These are phyloP conservation scores for Hemicrepidius hirtus DNA, from an alignment of 2,888 invertebrate genomes.

Conservation along the genomic window DNA sequence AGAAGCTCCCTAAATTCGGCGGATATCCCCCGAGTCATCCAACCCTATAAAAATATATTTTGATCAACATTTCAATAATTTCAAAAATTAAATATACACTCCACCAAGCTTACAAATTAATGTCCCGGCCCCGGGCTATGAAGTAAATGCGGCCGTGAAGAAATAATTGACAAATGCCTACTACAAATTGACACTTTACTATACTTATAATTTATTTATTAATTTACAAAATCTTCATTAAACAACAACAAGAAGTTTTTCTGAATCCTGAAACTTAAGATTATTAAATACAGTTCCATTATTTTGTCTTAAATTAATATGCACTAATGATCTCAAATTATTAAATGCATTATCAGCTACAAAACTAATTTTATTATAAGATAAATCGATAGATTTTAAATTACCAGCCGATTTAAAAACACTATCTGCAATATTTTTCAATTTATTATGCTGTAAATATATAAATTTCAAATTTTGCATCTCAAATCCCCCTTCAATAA, in stretches of 20 bases:
- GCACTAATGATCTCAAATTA: neutral
- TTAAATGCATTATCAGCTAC: slow-evolving; percentile 8
- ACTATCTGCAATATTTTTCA: neutral
- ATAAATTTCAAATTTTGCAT: slow-evolving; percentile 7
- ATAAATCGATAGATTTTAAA: neutral
- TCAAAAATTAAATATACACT: too few species aligned
- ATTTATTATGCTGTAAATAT: slow-evolving; percentile 8
- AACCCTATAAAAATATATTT: too few species aligned
- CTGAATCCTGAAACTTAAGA: neutral
- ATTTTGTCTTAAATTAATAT: neutral
- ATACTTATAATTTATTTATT: too few species aligned
- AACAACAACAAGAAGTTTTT: neutral
- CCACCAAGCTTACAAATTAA: too few species aligned
- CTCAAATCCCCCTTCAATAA: neutral
- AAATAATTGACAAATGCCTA: too few species aligned
- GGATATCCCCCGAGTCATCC: too few species aligned
- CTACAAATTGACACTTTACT: too few species aligned
- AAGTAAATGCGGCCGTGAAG: too few species aligned
- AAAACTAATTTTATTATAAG: slow-evolving; percentile 5
- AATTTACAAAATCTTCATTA: too few species aligned
- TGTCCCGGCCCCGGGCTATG: too few species aligned
- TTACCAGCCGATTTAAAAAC: neutral
- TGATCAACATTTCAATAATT: too few species aligned
- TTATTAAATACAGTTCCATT: neutral
- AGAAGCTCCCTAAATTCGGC: too few species aligned